A percentile compares a stretch with the other conserved stretches of the same genome.
Evolutionary conservation across 2,888 invertebrate species (phyloP).

Genomic region (Poecilobothrus nobilitatus): DNA sequence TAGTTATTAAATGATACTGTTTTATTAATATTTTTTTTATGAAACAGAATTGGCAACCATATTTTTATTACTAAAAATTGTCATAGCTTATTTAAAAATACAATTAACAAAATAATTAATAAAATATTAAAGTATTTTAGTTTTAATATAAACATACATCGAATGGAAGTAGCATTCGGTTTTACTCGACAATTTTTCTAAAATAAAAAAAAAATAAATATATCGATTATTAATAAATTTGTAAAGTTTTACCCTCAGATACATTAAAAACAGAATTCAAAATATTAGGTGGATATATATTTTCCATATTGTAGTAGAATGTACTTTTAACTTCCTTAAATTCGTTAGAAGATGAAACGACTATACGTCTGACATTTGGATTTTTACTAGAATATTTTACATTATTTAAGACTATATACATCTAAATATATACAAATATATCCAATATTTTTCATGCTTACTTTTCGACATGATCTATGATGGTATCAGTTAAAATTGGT

Average conservation of each 20-base stretch:
- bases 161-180: background rate
- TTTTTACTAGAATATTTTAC: slow-evolving; percentile 30
- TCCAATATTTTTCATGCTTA: too few species aligned
- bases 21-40: too few species aligned
- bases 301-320: slow-evolving; percentile 38
- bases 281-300: slow-evolving; percentile 37
- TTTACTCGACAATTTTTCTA: background rate
- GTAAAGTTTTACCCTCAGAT: background rate
- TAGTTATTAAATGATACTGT: too few species aligned
- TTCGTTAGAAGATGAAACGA: slow-evolving; percentile 34
- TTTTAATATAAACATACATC: background rate
- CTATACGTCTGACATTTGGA: slow-evolving; percentile 36
- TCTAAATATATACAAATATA: background rate
- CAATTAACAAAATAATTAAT: too few species aligned
- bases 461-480: slow-evolving; percentile 35
- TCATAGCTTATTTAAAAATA: too few species aligned
- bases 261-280: slow-evolving; percentile 18
- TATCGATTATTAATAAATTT: background rate
- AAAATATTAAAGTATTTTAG: background rate
- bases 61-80: too few species aligned
- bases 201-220: background rate
- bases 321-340: slow-evolving; percentile 34
- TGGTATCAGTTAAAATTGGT: slow-evolving; percentile 28
- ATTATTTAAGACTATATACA: slow-evolving; percentile 5
- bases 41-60: too few species aligned